Conservation (phyloP, 1,140 invertebrate genomes). For the Notospermus geniculatus region DNA sequence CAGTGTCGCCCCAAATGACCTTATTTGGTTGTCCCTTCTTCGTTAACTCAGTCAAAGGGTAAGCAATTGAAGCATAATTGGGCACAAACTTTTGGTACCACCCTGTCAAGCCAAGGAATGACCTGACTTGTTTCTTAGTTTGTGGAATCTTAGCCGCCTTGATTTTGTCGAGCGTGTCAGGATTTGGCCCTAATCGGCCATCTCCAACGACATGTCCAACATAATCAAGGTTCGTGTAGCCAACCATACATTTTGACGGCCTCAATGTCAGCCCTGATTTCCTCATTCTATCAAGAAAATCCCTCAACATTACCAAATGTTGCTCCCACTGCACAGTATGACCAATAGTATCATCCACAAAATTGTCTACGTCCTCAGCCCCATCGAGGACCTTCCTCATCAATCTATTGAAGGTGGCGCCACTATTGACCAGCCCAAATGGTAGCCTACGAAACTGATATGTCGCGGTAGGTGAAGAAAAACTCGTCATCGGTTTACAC, state of each 20-base stretch:
- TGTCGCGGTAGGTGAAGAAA: constrained; percentile 11
- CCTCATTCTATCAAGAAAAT: neutral
- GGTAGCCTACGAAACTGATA: constrained; percentile 21
- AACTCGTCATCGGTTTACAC: constrained; percentile 21
- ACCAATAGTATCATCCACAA: neutral
- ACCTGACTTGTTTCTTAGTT: constrained; percentile 44
- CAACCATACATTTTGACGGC: neutral
- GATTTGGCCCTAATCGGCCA: constrained; percentile 37
- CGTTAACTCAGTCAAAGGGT: constrained; percentile 1
- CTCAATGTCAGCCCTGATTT: neutral
- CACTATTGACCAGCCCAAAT: constrained; percentile 25
- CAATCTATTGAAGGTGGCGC: constrained; percentile 17
- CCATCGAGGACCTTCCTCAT: constrained; percentile 12
- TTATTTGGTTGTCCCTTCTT: no score
- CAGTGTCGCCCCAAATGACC: no score
- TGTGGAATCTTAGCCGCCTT: constrained; percentile 32
- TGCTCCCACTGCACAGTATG: neutral
- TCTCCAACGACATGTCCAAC: constrained; percentile 11
- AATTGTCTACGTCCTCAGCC: constrained; percentile 3
- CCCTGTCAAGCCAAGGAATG: constrained; percentile 23
- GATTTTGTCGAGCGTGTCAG: constrained; percentile 47
- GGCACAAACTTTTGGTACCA: constrained; percentile 19
- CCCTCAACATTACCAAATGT: neutral
- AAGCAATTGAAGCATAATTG: neutral
- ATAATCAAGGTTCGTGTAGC: neutral